Base-by-base conservation (phyloP, 2,797 vertebrate genomes). In the Anguilla obscura region DNA sequence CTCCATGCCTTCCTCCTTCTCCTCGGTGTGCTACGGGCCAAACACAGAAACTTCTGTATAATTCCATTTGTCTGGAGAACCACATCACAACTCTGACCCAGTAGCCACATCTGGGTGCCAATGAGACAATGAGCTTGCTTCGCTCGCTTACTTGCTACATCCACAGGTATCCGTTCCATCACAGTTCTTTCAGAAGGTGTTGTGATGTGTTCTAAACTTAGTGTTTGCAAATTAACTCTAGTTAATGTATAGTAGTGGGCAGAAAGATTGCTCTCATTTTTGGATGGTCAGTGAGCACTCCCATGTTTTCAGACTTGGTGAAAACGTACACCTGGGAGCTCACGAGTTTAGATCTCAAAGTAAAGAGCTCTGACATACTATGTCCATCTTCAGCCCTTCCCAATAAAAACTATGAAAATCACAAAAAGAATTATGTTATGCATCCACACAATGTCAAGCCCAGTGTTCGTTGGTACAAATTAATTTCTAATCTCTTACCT, bases 1-100 rank as follows among this genome's bases (percentile, higher is more conserved):
- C 90, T 99, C 99, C 97, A 99, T 98, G 63, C 97, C 97, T 87
- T 99, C 98, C 86, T 98, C 98, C 93, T 96, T 97, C 85, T 99
- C 98, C 88, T 99, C 98, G 0, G 96, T 90, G 90, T 97, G 97
- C 98, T 99, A 89, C 2, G 33, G 27, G 84, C 12, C 50, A 58
- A 56, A 33, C 84, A 56, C 21, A 85, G 52, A 60, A 85, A 16
- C 14, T 58, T 8, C 45, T 21, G 1, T 56, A 33, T 54, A 52
- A 84, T 1, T 5, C 50, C 3, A 1, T 16, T 14, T 16, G 24
- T n/a, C n/a, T 5, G 27, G 30, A 84, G 48, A 52, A 30, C n/a
- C 7, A 36, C 27, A 33, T 36, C 12, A 36, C n/a, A 33, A 6
- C 27, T 60, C 7, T 58, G 14, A 50, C 21, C 1, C 79, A 18